Base-by-base conservation (phyloP, 2,113 vertebrate species). In the Eonycteris spelaea region DNA sequence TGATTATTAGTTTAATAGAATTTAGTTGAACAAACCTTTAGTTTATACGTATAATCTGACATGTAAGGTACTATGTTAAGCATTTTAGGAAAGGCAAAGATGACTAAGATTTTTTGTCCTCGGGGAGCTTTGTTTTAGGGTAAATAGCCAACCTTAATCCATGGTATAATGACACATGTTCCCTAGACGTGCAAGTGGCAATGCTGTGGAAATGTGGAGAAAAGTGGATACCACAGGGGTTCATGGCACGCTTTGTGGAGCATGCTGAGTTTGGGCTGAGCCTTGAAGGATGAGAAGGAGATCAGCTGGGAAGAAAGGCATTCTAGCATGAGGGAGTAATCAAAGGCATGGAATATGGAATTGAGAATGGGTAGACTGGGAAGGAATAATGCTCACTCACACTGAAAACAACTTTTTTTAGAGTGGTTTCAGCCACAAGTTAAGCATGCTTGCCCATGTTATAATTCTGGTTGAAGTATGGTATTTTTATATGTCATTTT, bases 101-200 rank as follows among this genome's bases (percentile, higher is more conserved):
- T 94, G 57, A 55, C 33, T 87, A 35, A 78, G 75, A 68, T 92
- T 96, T 95, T 80, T 45, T 94, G 61, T 83, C 40, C 71, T 77
- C 16, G 10, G 6, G 82, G 51, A 95, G 4, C 75, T 61, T 92
- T 91, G 22, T 22, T 90, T 94, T 73, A 78, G 9, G 40, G 2
- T 90, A 70, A 63, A 65, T 57, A 90, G 35, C 51, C 86, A 28
- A 93, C 55, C 28, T 70, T 83, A 48, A 79, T 74, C 19, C 57
- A 22, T 59, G 75, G 9, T 4, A 83, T 65, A 88, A 74, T 30
- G 15, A 71, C 11, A 38, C 26, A 71, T 71, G 22, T 90, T 18
- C 30, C 74, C 13, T 89, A 38, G 30, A 86, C 22, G 1, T 59
- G 10, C 40, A 86, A 51, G 33, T 93, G 61, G 13, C 28, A 94